These are phyloP conservation scores for Chrysogorgia sp. DNA, from an alignment of 92 coral and sea anemone species.

Conservation along the genomic window DNA sequence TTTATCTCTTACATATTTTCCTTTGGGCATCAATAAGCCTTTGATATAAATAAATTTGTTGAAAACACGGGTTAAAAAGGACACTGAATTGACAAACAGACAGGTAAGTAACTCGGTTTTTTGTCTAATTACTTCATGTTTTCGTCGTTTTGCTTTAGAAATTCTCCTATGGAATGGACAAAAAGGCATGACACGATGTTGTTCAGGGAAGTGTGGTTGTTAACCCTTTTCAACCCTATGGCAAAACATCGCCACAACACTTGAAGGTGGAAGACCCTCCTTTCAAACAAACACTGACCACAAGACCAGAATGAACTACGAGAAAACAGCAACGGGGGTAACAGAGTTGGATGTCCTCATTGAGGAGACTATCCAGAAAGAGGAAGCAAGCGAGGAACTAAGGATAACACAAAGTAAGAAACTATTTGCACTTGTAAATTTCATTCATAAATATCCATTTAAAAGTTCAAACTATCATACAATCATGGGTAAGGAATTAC, in stretches of 20 bases:
- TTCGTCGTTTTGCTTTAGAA: slow-evolving; percentile 8
- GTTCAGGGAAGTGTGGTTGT: neutral
- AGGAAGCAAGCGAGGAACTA: slow-evolving; percentile 10
- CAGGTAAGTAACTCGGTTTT: neutral
- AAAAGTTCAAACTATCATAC: neutral
- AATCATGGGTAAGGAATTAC: no score
- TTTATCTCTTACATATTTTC: no score
- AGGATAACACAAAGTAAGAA: slow-evolving; percentile 5
- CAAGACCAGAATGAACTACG: neutral
- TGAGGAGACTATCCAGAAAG: slow-evolving; percentile 3
- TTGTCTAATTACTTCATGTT: no score
- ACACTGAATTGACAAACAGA: neutral
- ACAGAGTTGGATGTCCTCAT: slow-evolving; percentile 6
- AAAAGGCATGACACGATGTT: neutral
- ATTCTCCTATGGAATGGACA: slow-evolving; percentile 4
- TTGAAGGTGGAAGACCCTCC: neutral
- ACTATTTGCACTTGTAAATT: neutral
- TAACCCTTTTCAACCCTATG: neutral
- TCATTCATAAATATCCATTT: neutral
- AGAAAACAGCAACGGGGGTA: slow-evolving; percentile 2
- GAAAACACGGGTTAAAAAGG: neutral
- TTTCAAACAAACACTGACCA: neutral
- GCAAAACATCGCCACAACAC: neutral
- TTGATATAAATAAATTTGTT: no score
- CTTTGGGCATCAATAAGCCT: neutral